Evolutionary conservation across 64 coral and sea anemone genomes (phyloP).

Genomic region (Astreopora myriophthalma): DNA sequence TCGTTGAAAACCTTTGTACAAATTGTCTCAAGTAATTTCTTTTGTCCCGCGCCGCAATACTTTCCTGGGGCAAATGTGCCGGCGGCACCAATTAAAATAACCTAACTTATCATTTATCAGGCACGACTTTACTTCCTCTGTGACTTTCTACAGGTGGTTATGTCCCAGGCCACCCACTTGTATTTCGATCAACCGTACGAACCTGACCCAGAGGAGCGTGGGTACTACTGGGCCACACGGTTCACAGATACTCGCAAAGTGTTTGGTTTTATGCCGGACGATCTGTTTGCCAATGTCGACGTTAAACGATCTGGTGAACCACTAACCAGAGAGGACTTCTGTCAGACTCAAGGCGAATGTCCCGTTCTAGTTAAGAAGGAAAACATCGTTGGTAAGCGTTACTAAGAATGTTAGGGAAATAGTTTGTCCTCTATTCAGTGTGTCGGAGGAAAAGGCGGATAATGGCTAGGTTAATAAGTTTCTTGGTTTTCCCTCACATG

Average conservation of each 20-base stretch:
- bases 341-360: slow-evolving; percentile 16
- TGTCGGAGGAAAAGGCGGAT: too few species aligned
- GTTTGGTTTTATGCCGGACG: slow-evolving; percentile 65
- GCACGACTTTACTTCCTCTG: background rate
- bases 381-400: slow-evolving; percentile 71
- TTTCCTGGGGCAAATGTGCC: too few species aligned
- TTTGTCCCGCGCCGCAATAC: too few species aligned
- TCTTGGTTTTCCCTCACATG: too few species aligned
- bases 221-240: slow-evolving; percentile 74
- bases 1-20: too few species aligned
- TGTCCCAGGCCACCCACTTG: slow-evolving; percentile 68
- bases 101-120: background rate
- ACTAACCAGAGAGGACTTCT: slow-evolving; percentile 38
- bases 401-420: too few species aligned
- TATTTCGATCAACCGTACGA: slow-evolving; percentile 78
- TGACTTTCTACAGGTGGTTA: slow-evolving; percentile 34
- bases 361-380: slow-evolving; percentile 47
- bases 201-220: slow-evolving; percentile 74
- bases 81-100: too few species aligned
- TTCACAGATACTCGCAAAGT: slow-evolving; percentile 67
- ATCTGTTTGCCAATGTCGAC: slow-evolving; percentile 50
- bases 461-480: too few species aligned
- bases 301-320: slow-evolving; percentile 10
- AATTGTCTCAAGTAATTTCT: too few species aligned
- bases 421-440: background rate